Base-by-base conservation (phyloP, 2,113 vertebrate species). In the Copsychus sechellarum region DNA sequence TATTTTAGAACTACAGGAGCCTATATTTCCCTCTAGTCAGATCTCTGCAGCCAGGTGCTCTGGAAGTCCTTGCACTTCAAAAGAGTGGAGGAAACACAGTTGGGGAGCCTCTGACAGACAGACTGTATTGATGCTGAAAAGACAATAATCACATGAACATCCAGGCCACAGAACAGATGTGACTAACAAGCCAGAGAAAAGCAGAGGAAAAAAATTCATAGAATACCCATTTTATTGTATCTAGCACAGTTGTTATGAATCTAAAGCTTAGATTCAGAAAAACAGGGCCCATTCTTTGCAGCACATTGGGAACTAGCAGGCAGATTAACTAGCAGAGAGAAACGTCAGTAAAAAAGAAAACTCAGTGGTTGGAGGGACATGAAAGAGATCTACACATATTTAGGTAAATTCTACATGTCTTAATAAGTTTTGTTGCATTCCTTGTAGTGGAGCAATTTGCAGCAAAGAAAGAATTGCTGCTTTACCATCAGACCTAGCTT, bases 1-100 rank as follows among this genome's bases (percentile, higher is more conserved):
- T 94, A 71, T 93, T 95, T 92, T 92, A 79, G 45, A 48, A n/a
- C 43, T 71, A 28, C 22, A 81, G 73, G 53, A 92, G 48, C 33
- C 16, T 40, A 11, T 54, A 12, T 66, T 94, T 91, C 38, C 23
- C n/a, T 65, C 48, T 88, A 72, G 64, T 36, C 34, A 48, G 62
- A 51, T 69, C 28, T 65, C 43, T 78, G 33, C 38, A 70, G 14
- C 38, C 58, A 86, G 47, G 69, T 91, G 11, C 25, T 77, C 54
- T 83, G 65, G 13, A 64, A 86, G 28, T 45, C 15, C 26, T 33
- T 38, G 47, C 7, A 29, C 19, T 38, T 90, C 58, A 73, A 79
- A 91, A 72, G 14, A 51, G 23, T 31, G 65, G 66, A 81, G 7
- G 16, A 81, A 81, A 61, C 1, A 0, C 17, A 47, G 33, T 34